Base-by-base conservation (phyloP, 2,113 vertebrate genomes). In the Corythaixoides concolor region DNA sequence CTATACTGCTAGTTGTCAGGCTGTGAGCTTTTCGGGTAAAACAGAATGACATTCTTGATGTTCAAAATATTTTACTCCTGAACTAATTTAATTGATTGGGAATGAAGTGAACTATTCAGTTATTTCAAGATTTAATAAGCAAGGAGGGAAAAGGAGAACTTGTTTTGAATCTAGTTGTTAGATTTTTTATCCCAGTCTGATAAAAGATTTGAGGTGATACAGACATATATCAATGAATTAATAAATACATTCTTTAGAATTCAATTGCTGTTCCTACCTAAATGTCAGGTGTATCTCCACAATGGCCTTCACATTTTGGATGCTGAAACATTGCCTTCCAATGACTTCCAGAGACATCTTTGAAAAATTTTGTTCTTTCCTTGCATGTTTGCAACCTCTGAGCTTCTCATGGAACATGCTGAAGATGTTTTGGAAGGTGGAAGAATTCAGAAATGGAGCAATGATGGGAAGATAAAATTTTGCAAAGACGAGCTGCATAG, bases 371-470 rank as follows among this genome's bases (percentile, higher is more conserved):
- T 37, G 1, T 45, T 73, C 13, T 73, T 82, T 52, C 15, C 15
- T 88, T 66, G 17, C 0, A 0, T 28, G 11, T 77, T 60, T 47
- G 7, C 27, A 82, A 43, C 5, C 8, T 22, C n/a, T 32, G n/a
- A 43, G 6, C 68, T 92, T 90, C 70, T 88, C 30, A 63, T 12
- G 17, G 26, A 85, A 56, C 17, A 41, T 41, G 7, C 11, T 45
- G 39, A 32, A 0, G 0, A 70, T 37, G 5, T 43, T 87, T 28
- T 56, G 26, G 19, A 75, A 70, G 14, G 2, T 68, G 2, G 3
- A 66, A 64, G 5, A 49, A 32, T 45, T 94, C 43, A 47, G 37
- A 81, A 85, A 62, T 55, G 3, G n/a, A 82, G 12, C 4, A 63
- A 28, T 37, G 37, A 77, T 32, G 17, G 9, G 55, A 72, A 83